Evolutionary conservation across 2,888 invertebrate genomes (phyloP), one percentile per base, ranked within the genome.

Genomic region (Trilocha varians): DNA sequence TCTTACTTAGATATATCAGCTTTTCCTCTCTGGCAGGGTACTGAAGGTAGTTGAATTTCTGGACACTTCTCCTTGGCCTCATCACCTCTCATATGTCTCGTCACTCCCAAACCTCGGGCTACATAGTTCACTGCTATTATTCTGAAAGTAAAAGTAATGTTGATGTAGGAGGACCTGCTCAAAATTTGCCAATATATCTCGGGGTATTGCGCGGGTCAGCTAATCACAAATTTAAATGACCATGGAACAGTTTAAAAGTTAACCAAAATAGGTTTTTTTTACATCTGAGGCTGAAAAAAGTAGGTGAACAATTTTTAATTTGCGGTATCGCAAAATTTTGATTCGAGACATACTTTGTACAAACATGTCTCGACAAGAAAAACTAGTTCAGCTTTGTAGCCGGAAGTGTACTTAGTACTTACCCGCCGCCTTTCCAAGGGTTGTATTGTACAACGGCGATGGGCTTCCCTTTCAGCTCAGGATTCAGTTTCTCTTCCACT

Each of bases 101-200:
- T 95, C 0, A 99, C 96, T 11, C 99, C 99, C 77, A 87, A 89
- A 2, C 91, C 93, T 67, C 98, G 88, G 0, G 99, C 99, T 59
- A 96, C 94, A 80, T 99, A 99, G 76, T 98, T 97, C 0, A 99
- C 98, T 35, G 99, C 99, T 61, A 99, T 97, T 47, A 99, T 95
- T 40, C 98, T 97, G 50, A 2, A 46, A 55, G 48, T 15, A 16
- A 39, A 46, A 52, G n/a, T n/a, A n/a, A n/a, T n/a, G n/a, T n/a
- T n/a, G n/a, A n/a, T n/a, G n/a, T n/a, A n/a, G n/a, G n/a, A n/a
- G n/a, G n/a, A n/a, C n/a, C n/a, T n/a, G n/a, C n/a, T n/a, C n/a
- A n/a, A n/a, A n/a, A n/a, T n/a, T n/a, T n/a, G n/a, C n/a, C n/a
- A n/a, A n/a, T n/a, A n/a, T n/a, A n/a, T n/a, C n/a, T n/a, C n/a